Base-by-base conservation (phyloP, 2,113 vertebrate species). In the Polyodon spathula region DNA sequence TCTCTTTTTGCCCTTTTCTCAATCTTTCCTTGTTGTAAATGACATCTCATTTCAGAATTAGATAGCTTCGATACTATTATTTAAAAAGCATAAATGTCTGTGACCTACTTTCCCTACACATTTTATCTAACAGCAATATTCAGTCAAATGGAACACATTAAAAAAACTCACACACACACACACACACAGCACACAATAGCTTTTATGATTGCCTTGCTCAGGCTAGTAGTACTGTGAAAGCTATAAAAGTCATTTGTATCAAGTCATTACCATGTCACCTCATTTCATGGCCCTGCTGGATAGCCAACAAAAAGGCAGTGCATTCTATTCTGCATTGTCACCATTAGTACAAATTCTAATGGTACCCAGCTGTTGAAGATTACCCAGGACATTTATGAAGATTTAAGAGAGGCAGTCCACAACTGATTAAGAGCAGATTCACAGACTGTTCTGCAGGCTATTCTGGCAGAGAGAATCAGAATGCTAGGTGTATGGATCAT, bases 221-320 rank as follows among this genome's bases (percentile, higher is more conserved):
- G 67, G 66, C 73, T 74, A 68, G 68, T 63, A 78, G 72, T 12
- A 0, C 63, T 63, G 64, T 44, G 66, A 79, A 81, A 82, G 78
- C 82, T 80, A 73, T 68, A 81, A 69, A 81, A 86, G 75, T 73
- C 85, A 83, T 84, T 77, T 81, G 65, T 77, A 74, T 84, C 78
- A 87, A 82, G 77, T 86, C 78, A 73, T 84, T 83, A 81, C 65
- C 67, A 52, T 77, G 75, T 84, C 78, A 87, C 83, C 77, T 86
- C 78, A 73, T 84, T 83, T 73, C 63, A 68, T 69, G 63, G 53
- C 65, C 59, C 59, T 61, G 68, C 72, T 77, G 73, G 69, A 56
- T 73, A 76, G 27, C 27, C 27, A 78, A 73, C 71, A 76, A 58
- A 77, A 77, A 79, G 67, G 59, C 68, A 56, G 56, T 39, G 59